Evolutionary conservation across 1,140 invertebrate species (phyloP), one percentile per base, ranked within the genome.

Genomic region (Chrysomallon squamiferum): DNA sequence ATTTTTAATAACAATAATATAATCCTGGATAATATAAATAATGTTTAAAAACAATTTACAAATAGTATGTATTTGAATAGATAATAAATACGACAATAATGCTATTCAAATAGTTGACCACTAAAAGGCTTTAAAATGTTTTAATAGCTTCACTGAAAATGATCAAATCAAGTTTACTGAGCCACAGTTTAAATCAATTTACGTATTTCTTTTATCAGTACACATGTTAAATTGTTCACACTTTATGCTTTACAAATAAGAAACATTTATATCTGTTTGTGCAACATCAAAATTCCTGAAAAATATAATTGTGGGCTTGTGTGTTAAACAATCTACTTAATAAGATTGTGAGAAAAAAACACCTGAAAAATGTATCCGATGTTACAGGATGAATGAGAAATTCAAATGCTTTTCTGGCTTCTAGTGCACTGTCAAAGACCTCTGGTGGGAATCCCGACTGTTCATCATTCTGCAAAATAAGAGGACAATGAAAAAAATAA

Each of bases 301-400:
- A 22, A 52, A 13, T 22, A 29, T 13, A 22, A 11, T 15, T 15
- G 13, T 15, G 1, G 3, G 25, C 29, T 0, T 54, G 22, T 30
- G 27, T 18, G 43, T 45, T 3, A 45, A 13, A 45, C 15, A 20
- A 45, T 18, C 1, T 2, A 20, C 15, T 43, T 11, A 11, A 13
- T 43, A 11, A 43, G n/a, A n/a, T 43, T n/a, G 41, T 13, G 41
- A n/a, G n/a, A 43, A 43, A 50, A 76, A 4, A 68, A 73, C 66
- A 86, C 85, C 86, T 85, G 62, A 93, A 90, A 79, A 95, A 95
- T 22, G 88, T 81, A 5, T 89, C 84, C 15, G 87, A 68, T 20
- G 85, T 78, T 3, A 92, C 85, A 13, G 93, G 93, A 79, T 89
- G 84, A 29, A 94, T 88, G 32, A 95, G 74, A 89, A 91, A 92